Base-by-base conservation (phyloP, 2,888 invertebrate genomes). In the Horisme vitalbata region DNA sequence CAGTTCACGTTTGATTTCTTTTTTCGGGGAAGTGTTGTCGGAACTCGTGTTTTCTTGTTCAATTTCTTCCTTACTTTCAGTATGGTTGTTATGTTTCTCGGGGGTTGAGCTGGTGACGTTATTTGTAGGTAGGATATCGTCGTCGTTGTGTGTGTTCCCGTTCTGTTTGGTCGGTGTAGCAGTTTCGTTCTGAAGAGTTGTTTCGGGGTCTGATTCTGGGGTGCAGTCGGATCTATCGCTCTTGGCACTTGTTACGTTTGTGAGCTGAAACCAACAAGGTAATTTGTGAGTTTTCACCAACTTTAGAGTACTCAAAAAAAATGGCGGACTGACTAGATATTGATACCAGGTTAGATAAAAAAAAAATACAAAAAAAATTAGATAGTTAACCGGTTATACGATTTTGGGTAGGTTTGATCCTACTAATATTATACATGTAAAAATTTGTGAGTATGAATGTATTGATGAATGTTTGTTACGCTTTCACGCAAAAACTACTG, bases 141-240 rank as follows among this genome's bases (percentile, higher is more conserved):
- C 49, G 33, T 54, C 56, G 37, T 52, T 52, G 20, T 54, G 45
- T 4, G 41, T 31, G 28, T 45, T 52, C 12, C 53, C 52, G 15
- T 57, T 57, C 8, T 32, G 41, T 18, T 35, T 36, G 47, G 26
- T 14, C 11, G 48, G 18, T 7, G 37, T 20, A 32, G 39, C 0
- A 54, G 39, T 36, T 63, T 60, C 36, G 67, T 60, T 26, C 60
- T 52, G 37, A 44, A 54, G 1, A 57, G 49, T 41, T 0, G 63
- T 52, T 5, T 82, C 84, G 31, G 71, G 72, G 4, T 84, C 85
- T 0, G 81, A 76, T 24, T 83, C 83, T 0, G 68, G 10, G 12
- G 53, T 2, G 64, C 67, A 34, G 57, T 74, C 71, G 0, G 81
- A 79, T 23, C 59, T 59, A 13, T 80, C 81, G 56, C 81, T 82